Evolutionary conservation across 1,140 invertebrate species (phyloP).

Genomic region (Rhizoglyphus robini): DNA sequence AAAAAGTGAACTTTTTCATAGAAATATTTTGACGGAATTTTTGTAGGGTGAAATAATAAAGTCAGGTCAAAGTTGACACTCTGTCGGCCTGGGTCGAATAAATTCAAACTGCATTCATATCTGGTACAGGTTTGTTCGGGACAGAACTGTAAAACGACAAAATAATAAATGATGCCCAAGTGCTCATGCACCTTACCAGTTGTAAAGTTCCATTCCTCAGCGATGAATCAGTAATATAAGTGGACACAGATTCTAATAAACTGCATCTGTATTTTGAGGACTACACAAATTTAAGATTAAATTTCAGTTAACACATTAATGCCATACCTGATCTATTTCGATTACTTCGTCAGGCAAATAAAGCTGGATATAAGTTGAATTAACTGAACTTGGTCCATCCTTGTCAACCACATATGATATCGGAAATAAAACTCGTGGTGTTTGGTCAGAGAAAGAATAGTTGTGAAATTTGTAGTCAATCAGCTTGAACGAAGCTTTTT

Average conservation of each 20-base stretch:
- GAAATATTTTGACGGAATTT: too few relatives aligned
- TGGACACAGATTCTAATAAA: too few relatives aligned
- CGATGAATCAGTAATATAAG: too few relatives aligned
- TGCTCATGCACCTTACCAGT: too few relatives aligned
- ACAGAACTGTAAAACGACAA: too few relatives aligned
- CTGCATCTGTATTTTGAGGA: too few relatives aligned
- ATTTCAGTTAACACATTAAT: too few relatives aligned
- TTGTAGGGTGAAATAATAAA: not conserved
- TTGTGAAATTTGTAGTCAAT: not conserved
- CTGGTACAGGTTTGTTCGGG: not conserved
- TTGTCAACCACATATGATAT: not conserved
- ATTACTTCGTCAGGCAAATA: not conserved
- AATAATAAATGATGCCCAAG: too few relatives aligned
- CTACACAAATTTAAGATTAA: too few relatives aligned
- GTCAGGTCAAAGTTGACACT: not conserved
- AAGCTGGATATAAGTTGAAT: not conserved
- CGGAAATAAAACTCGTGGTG: not conserved
- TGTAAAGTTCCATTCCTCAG: not conserved
- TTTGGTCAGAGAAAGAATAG: not conserved
- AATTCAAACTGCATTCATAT: not conserved
- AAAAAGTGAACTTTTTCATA: too few relatives aligned
- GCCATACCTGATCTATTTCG: not conserved
- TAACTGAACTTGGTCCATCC: not conserved
- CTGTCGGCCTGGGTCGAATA: not conserved
- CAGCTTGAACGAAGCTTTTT: slow-evolving; percentile 2